Conservation (phyloP, 2,113 vertebrate species). For the Coracopsis vasa region DNA sequence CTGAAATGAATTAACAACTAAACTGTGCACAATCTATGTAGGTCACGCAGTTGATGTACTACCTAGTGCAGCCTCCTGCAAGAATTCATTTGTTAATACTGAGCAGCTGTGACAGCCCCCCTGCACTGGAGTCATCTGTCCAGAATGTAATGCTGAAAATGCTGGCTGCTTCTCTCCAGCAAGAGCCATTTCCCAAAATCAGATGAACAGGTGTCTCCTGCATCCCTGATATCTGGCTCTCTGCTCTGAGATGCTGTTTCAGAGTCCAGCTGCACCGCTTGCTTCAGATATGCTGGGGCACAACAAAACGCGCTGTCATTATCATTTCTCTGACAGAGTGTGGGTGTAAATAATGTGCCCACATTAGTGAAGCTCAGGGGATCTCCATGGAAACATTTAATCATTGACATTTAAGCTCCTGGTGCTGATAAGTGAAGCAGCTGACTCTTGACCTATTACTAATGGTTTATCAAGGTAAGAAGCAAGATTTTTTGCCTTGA, state of each 20-base stretch:
- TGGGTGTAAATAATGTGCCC: conserved; percentile 64
- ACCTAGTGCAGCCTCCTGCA: not conserved
- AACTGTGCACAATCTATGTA: not conserved
- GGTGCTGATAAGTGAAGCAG: conserved; percentile 29
- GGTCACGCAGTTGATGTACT: not conserved
- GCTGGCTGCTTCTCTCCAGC: not conserved
- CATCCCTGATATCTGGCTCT: not conserved
- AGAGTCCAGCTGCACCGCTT: conserved; percentile 51
- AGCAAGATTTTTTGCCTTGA: not conserved
- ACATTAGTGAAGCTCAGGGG: conserved; percentile 38
- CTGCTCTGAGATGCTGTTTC: not conserved
- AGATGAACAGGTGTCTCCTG: not conserved
- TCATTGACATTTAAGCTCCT: conserved; percentile 66
- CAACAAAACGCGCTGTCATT: conserved; percentile 1
- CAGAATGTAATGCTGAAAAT: not conserved
- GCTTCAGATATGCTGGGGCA: not conserved
- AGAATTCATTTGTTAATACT: conserved; percentile 29
- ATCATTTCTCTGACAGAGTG: conserved; percentile 8
- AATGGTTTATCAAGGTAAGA: conserved; percentile 35
- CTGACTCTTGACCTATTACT: conserved; percentile 56
- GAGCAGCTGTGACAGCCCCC: not conserved
- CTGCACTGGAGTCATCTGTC: not conserved
- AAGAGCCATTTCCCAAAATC: not conserved
- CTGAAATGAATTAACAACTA: not conserved
- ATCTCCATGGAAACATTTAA: conserved; percentile 77